Evolutionary conservation across 2,888 invertebrate species (phyloP), one percentile per base, ranked within the genome.

Genomic region (Microplitis deprimator): DNA sequence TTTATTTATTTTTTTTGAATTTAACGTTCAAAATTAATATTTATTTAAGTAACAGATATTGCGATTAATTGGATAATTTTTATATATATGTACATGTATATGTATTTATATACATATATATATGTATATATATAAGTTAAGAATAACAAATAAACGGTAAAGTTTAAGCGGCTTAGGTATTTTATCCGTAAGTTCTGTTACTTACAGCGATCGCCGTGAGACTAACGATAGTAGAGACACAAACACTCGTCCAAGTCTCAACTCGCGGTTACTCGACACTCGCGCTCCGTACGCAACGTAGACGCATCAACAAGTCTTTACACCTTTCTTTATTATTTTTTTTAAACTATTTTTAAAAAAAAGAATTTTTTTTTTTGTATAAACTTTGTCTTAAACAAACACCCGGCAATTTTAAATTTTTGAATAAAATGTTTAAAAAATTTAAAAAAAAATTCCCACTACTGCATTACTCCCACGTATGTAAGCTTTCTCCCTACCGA

Each of bases 141-240:
- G 29, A 29, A 29, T 29, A 29, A 29, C 29, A 4, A 29, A 29
- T 29, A 4, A 4, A 0, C 29, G 3, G 29, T 29, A 29, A 40
- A 64, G 65, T 65, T 38, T 8, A 65, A 29, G 13, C 65, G 65
- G 38, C 65, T 29, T 17, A 68, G 29, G 4, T 50, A 50, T 13
- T 13, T 50, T 13, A 8, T 50, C 50, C 50, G 13, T 41, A 41
- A 68, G 40, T 17, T 59, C 20, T 70, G 59, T 59, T 74, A 74
- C 61, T 61, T 68, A 64, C 64, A 40, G n/a, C 20, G 71, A 67
- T 67, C 68, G 76, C 76, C 50, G 71, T 61, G 72, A 61, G 71
- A 76, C 76, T 76, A 76, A 65, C 68, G 71, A 68, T 76, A 76
- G 60, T 41, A 73, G 73, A 72, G 68, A 61, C 62, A 62, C 65